Evolutionary conservation across 2,113 vertebrate genomes (phyloP), one percentile per base, ranked within the genome.

Genomic region (Oenanthe melanoleuca): DNA sequence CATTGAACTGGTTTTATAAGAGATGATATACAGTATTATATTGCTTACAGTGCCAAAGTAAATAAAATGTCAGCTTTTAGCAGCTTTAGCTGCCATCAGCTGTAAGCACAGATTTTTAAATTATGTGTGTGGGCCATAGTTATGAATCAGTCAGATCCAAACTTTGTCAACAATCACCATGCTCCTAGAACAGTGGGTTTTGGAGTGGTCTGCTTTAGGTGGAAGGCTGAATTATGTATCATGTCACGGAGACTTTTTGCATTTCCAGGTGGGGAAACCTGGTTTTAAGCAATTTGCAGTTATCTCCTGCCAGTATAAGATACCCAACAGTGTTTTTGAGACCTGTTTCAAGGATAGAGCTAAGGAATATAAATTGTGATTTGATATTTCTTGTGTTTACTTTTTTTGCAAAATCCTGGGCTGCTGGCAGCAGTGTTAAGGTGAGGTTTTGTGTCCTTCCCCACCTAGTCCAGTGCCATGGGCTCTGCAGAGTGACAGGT

Each of bases 161-260:
- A 52, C 8, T 52, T 83, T 24, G 16, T 55, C 42, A 56, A 19
- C 8, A 47, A 6, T 29, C 3, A 0, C 22, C 0, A 0, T 31
- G 12, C 26, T 64, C 75, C 33, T 53, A 31, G 53, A 59, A 18
- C 23, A 56, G 23, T 24, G 45, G 15, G 10, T 12, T 84, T 89
- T 78, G 20, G 25, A 45, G 38, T 17, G 19, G 11, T 5, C 42
- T 75, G 0, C 59, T 88, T 59, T 31, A 34, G 21, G 14, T 3
- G 2, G 5, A 59, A 77, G 25, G 13, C 11, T 4, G 1, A 78
- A 50, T 40, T 57, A 8, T 0, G 0, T 59, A 37, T 42, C 21
- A 6, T 12, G 8, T 75, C 26, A 31, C 10, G 37, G 33, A 40
- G 14, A 40, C 19, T 10, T 74, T 55, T 55, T 73, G 40, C 33